phyloP scores from a whole-genome alignment of 2,113 vertebrate species.

The Gasterosteus aculeatus region DNA sequence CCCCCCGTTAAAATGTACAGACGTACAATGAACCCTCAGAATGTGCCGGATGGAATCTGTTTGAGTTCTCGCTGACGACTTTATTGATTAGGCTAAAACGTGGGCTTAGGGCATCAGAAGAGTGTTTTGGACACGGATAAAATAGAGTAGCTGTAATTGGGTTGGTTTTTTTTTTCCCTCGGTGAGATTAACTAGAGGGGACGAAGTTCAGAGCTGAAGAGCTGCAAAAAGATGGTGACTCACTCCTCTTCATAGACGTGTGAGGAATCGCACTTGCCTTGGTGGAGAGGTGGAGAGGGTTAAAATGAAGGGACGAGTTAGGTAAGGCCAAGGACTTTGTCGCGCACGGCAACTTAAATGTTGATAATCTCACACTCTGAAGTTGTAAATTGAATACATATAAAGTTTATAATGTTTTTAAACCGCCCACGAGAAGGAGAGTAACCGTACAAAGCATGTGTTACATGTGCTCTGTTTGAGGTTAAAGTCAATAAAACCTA shows the following conservation, averaged over 20 bases:
- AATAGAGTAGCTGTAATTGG: constrained; percentile 58
- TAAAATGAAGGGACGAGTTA: neutral
- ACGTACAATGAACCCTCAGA: constrained; percentile 50
- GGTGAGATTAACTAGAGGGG: constrained; percentile 37
- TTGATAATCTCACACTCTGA: neutral
- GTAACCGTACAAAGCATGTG: too few relatives aligned
- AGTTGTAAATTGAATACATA: neutral
- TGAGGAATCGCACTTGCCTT: neutral
- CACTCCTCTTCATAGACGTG: constrained; percentile 1
- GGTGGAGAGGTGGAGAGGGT: neutral
- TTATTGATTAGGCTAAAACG: constrained; percentile 55
- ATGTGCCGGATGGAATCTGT: constrained; percentile 43
- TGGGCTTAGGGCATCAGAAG: constrained; percentile 38
- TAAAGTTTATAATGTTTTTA: too few relatives aligned
- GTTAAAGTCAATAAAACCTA: too few relatives aligned
- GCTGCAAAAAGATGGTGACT: constrained; percentile 12
- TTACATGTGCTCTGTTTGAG: too few relatives aligned
- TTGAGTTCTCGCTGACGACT: constrained; percentile 65
- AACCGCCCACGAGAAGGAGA: too few relatives aligned
- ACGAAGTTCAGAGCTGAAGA: constrained; percentile 34
- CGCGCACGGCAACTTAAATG: neutral
- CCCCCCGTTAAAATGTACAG: constrained; percentile 32
- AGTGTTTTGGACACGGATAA: constrained; percentile 43
- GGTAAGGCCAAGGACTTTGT: neutral
- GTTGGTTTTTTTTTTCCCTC: constrained; percentile 63